Base-by-base conservation (phyloP, 2,797 vertebrate species). In the Parauchenoglanis ngamensis region DNA sequence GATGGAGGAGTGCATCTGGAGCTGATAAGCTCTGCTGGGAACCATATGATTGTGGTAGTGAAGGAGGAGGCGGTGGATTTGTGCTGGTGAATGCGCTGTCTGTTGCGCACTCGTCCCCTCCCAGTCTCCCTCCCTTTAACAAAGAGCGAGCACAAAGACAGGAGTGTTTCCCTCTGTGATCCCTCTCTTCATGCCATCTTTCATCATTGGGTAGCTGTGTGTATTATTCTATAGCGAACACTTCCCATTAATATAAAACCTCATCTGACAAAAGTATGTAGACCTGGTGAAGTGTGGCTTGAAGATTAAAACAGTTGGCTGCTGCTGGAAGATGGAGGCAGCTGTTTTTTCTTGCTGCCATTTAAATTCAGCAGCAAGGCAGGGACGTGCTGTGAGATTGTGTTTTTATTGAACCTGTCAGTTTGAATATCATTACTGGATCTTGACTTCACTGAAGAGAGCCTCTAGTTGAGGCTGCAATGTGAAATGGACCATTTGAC, bases 11-110 rank as follows among this genome's bases (percentile, higher is more conserved):
- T 94, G 94, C 97, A 98, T 97, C 96, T 98, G 97, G 96, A 96
- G 96, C 95, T 93, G 94, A 98, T 98, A 97, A 97, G 94, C 91
- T 92, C 89, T 95, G 94, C 95, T 96, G 95, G 93, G 93, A 97
- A 97, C 96, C 96, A 97, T 93, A 98, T 96, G 96, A 96, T 94
- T 95, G 95, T 90, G 94, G 95, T 96, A 72, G 87, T 90, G 92
- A 46, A 5, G 93, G 92, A 89, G 88, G 86, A 91, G 87, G 75
- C 86, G 46, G 85, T 83, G 87, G 84, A 89, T 79, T 79, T 87
- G 63, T 82, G 70, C 86, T 89, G 89, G 90, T 93, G 92, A 91
- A 94, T 93, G 92, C 93, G 90, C 91, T 93, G 91, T 94, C 93
- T 93, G 91, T 91, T 90, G 63, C 90, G 89, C 88, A 91, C 91